Conservation (phyloP, 1,140 invertebrate genomes). For the Drosophila neocordata region DNA sequence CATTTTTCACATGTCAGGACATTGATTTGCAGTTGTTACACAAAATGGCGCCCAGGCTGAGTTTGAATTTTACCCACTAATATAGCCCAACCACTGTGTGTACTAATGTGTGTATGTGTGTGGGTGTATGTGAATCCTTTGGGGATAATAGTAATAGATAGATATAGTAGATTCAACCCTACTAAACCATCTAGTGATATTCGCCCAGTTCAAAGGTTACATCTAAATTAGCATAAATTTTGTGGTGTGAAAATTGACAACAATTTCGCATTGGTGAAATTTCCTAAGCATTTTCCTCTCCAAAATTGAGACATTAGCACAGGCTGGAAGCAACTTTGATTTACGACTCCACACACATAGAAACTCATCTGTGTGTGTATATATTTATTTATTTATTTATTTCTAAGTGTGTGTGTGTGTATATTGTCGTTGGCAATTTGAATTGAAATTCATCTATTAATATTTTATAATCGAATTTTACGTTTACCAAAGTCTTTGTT, state of each 20-base stretch:
- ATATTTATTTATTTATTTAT: too few species aligned
- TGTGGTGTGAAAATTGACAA: constrained; percentile 65
- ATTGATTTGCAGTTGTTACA: constrained; percentile 79
- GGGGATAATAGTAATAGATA: constrained; percentile 22
- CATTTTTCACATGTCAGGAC: constrained; percentile 75
- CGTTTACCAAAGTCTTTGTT: constrained; percentile 20
- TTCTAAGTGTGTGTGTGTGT: neutral
- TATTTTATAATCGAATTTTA: constrained; percentile 75
- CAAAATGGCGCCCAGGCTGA: constrained; percentile 63
- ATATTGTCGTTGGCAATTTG: constrained; percentile 35
- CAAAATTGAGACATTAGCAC: constrained; percentile 41
- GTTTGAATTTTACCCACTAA: constrained; percentile 67
- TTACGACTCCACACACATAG: constrained; percentile 29
- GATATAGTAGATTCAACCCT: neutral
- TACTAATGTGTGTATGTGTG: neutral
- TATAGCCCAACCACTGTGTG: constrained; percentile 36
- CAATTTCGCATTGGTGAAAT: constrained; percentile 15
- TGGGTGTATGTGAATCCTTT: constrained; percentile 29
- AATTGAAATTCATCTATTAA: constrained; percentile 75
- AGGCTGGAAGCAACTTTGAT: constrained; percentile 43
- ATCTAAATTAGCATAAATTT: constrained; percentile 69
- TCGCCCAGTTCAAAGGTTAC: constrained; percentile 57
- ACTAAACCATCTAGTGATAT: neutral
- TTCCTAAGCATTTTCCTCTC: constrained; percentile 6
- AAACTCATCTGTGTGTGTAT: neutral